Evolutionary conservation across 2,888 invertebrate genomes (phyloP), one percentile per base, ranked within the genome.

Genomic region (Agelastica alni): DNA sequence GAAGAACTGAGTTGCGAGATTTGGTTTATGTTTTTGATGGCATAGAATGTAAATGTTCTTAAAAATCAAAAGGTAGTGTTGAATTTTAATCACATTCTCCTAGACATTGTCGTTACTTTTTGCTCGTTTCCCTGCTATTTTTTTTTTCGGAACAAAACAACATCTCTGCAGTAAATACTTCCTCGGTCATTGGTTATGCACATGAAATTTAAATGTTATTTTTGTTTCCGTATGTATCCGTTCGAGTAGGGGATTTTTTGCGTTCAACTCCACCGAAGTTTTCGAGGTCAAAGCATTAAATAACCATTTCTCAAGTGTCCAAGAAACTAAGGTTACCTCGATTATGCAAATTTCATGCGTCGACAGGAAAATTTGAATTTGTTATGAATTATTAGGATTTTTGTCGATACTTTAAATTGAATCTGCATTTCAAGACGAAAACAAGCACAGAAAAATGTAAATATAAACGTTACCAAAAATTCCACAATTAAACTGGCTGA

Each of bases 201-300:
- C 20, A 37, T 37, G 20, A 37, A 37, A 37, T 37, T 37, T 37
- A 18, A 37, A 37, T 37, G 10, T 10, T 17, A 37, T 37, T 37
- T 18, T 20, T 37, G 10, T 18, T 37, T 20, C 18, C 20, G 37
- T 10, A 16, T 9, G 10, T 20, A 20, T 6, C 16, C 3, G 32
- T 5, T n/a, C 32, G 32, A 10, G 37, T 10, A 18, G 37, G 18
- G 18, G 5, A n/a, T 37, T 36, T 37, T 37, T 37, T 37, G 37
- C 20, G 18, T 10, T 20, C 9, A 17, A 37, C 36, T 18, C 16
- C 9, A 7, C 6, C 12, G 5, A 17, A 36, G 17, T 10, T 4
- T n/a, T 10, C 20, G 37, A 37, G 37, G 37, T 37, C 37, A 37
- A 16, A 4, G 37, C 10, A 37, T 37, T 37, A 37, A 37, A 37